Base-by-base conservation (phyloP, 1,140 invertebrate species). In the Orius insidiosus region DNA sequence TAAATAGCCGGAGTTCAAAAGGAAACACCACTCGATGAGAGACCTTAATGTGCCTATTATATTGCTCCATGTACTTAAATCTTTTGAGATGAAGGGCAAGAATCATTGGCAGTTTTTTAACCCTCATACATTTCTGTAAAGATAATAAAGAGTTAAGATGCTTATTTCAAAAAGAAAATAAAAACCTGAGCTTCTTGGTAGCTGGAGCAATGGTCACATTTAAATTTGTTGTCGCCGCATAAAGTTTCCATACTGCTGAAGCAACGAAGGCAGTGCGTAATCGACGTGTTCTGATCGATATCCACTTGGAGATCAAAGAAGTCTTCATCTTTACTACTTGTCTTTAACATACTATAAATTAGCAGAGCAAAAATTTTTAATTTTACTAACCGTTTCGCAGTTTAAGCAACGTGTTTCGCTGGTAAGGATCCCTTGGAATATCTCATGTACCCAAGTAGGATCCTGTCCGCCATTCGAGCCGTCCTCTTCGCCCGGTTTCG, bases 161-260 rank as follows among this genome's bases (percentile, higher is more conserved):
- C 13, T 39, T 8, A 10, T 39, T 8, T 11, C 2, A 35, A 49
- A 10, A 24, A 15, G 5, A 46, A 19, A n/a, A 2, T 16, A 1
- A 11, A 62, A 68, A 85, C 85, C 63, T 85, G 82, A 33, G 94
- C 95, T 71, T 99, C 95, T 66, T 99, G 94, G 67, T 98, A 98
- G 63, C 89, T 95, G 63, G 88, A 92, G 63, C 96, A 99, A 55
- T 95, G 87, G 68, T 99, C 94, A 70, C 96, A 99, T 67, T 96
- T 97, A 62, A 98, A 99, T 69, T 99, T 99, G 69, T 98, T 96
- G 63, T 99, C 95, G 57, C 85, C 90, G 68, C 92, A 94, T n/a
- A 99, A 70, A 10, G 94, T 98, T 65, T 99, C 95, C 48, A 92
- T 98, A 65, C 93, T 94, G 58, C 88, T 95, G 65, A 98, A 98